These are phyloP conservation scores for Zygaena filipendulae DNA, from an alignment of 2,888 invertebrate species.

Conservation along the genomic window DNA sequence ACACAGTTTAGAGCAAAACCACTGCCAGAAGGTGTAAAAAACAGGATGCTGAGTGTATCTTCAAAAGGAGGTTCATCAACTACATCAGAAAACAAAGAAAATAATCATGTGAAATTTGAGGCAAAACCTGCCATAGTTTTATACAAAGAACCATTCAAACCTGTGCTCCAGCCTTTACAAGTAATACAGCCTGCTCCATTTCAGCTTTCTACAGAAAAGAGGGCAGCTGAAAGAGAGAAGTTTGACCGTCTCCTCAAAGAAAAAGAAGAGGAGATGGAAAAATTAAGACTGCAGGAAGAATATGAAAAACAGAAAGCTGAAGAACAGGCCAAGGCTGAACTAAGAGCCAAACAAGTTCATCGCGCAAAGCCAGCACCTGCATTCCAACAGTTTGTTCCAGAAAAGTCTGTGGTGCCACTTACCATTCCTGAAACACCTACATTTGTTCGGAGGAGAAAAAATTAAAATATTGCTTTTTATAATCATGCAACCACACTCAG, in stretches of 20 bases:
- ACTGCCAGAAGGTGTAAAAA: constrained; percentile 62
- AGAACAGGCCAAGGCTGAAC: constrained; percentile 52
- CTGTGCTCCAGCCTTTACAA: constrained; percentile 55
- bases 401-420: constrained; percentile 59
- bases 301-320: constrained; percentile 48
- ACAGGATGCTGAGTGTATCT: constrained; percentile 36
- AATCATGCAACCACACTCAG: no score
- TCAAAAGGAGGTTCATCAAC: constrained; percentile 32
- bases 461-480: no score
- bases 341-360: constrained; percentile 69
- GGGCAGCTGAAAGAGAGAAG: constrained; percentile 70
- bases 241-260: constrained; percentile 68
- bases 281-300: constrained; percentile 37
- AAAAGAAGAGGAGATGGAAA: constrained; percentile 62
- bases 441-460: constrained; percentile 51
- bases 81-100: constrained; percentile 51
- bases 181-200: constrained; percentile 60
- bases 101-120: constrained; percentile 64
- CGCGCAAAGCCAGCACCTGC: constrained; percentile 72
- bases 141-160: constrained; percentile 73
- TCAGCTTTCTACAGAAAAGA: constrained; percentile 71
- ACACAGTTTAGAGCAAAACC: constrained; percentile 78
- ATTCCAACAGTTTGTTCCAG: constrained; percentile 55
- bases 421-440: constrained; percentile 75
- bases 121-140: constrained; percentile 72